phyloP scores from a whole-genome alignment of 2,888 invertebrate species.

The Erpobdella octoculata region DNA sequence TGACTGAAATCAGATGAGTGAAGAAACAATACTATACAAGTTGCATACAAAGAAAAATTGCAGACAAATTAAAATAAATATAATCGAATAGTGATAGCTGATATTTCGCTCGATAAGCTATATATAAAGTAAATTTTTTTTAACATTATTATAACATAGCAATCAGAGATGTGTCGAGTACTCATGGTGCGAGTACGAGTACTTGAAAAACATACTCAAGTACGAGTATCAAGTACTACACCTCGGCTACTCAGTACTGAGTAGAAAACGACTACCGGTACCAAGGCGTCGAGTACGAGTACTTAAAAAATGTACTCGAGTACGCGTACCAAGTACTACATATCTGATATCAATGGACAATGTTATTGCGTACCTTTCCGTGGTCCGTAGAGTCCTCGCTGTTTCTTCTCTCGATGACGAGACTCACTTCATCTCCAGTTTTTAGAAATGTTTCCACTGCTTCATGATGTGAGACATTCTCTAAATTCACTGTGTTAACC shows the following conservation, averaged over 20 bases:
- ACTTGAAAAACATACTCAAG: too few relatives aligned
- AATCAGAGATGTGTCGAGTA: not conserved
- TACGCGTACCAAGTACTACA: too few relatives aligned
- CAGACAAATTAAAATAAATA: not conserved
- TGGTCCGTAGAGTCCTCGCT: not conserved
- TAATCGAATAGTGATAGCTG: too few relatives aligned
- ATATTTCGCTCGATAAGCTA: too few relatives aligned
- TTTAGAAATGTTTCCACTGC: slow-evolving; percentile 47
- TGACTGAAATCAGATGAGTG: too few relatives aligned
- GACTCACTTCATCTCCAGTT: slow-evolving; percentile 45
- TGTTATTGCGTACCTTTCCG: not conserved
- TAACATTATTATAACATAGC: not conserved
- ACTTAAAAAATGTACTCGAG: too few relatives aligned
- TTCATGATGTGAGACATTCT: slow-evolving; percentile 45
- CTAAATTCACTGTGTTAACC: slow-evolving; percentile 47
- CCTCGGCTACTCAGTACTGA: too few relatives aligned
- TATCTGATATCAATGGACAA: not conserved
- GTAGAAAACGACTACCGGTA: too few relatives aligned
- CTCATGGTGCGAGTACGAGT: too few relatives aligned
- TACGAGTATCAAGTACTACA: too few relatives aligned
- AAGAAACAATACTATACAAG: too few relatives aligned
- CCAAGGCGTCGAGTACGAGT: not conserved
- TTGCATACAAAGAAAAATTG: not conserved
- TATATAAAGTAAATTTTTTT: not conserved
- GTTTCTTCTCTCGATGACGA: slow-evolving; percentile 34